Evolutionary conservation across 2,888 invertebrate species (phyloP), one percentile per base, ranked within the genome.

Genomic region (Meganola albula): DNA sequence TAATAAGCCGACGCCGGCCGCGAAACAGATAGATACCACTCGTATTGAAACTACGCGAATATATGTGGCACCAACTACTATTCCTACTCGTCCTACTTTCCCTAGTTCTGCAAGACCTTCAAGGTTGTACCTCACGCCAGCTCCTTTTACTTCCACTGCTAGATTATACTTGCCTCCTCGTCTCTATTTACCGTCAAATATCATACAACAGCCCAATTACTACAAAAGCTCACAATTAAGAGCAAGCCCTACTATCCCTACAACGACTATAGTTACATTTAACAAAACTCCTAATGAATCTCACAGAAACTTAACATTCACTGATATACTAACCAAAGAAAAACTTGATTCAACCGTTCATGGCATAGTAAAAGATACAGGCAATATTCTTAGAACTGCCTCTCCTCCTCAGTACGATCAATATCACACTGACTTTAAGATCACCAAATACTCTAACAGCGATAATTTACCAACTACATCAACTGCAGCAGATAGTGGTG

Each of bases 261-360:
- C 63, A 4, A 41, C 69, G 1, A 49, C 51, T 8, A 50, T 41
- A 22, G 43, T 48, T 22, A 13, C 56, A 23, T 53, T 37, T 41
- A 46, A 31, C 24, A 40, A 48, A 29, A 53, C 43, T 40, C 11
- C 40, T 8, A 57, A 49, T 26, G 48, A 49, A 24, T 58, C 65
- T 35, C 53, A 51, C 28, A 72, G 75, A n/a, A 83, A 82, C 38
- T 44, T 76, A 51, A 64, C 74, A 8, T 84, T 84, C 35, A 51
- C 75, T 39, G 82, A 85, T 42, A 74, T 82, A 37, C 48, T 82
- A 27, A 79, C 80, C 2, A 80, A 76, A 54, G 72, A 83, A 62
- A 83, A 80, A 45, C 60, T 83, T 10, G 80, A 83, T 35, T 53
- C 69, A 12, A 78, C 77, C 2, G 75, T 85, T 4, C 74, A 71